A percentile compares a stretch with the other conserved stretches of the same genome.
These are phyloP conservation scores for Tineola bisselliella DNA, from an alignment of 2,888 invertebrate genomes.

Conservation along the genomic window DNA sequence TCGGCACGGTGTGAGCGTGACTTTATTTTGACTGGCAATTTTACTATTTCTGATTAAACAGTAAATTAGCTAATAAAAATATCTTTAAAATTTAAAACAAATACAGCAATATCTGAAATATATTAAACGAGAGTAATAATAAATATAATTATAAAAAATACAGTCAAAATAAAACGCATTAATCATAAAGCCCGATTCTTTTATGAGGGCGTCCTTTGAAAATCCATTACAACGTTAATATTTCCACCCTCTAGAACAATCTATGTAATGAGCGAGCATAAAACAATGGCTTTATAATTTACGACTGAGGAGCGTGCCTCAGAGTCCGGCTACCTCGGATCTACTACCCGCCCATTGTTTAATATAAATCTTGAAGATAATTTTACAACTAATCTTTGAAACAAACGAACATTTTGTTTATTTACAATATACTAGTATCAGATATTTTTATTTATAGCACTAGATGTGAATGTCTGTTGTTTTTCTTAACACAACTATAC, in stretches of 20 bases:
- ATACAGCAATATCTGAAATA: background rate
- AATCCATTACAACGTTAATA: slow-evolving; percentile 41
- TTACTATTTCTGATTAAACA: background rate
- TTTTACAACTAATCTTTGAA: slow-evolving; percentile 8
- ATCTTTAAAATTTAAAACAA: background rate
- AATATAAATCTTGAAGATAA: slow-evolving; percentile 11
- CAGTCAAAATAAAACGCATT: slow-evolving; percentile 23
- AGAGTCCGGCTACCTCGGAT: slow-evolving; percentile 7
- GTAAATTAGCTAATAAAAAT: background rate
- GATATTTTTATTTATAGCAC: background rate
- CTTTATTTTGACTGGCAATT: background rate
- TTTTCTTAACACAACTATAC: too few relatives aligned
- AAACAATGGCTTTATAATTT: slow-evolving; percentile 56
- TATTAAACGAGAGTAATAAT: too few relatives aligned
- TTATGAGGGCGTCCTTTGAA: slow-evolving; percentile 26
- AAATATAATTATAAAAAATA: slow-evolving; percentile 18
- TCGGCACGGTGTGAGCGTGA: slow-evolving; percentile 17
- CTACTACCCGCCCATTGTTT: slow-evolving; percentile 7
- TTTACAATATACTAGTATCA: background rate
- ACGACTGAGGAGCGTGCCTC: slow-evolving; percentile 27
- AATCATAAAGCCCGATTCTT: slow-evolving; percentile 24
- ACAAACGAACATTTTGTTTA: slow-evolving; percentile 5
- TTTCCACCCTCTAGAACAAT: slow-evolving; percentile 43
- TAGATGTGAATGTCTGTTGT: too few relatives aligned
- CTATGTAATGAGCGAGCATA: slow-evolving; percentile 54